Base-by-base conservation (phyloP, 2,888 invertebrate genomes). In the Drosophila mimetica region DNA sequence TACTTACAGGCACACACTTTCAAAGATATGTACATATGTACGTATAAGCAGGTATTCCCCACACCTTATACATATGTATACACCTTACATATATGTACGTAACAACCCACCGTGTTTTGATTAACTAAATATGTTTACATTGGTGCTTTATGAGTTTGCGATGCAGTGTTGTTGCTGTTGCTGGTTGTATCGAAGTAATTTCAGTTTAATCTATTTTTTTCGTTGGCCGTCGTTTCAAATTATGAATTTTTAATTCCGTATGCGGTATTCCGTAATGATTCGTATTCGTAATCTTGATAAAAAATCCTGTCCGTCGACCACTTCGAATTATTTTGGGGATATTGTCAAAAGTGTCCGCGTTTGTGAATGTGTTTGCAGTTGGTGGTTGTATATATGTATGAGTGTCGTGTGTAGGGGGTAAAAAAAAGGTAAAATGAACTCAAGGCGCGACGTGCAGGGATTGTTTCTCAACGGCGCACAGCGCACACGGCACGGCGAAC, bases 401-500 rank as follows among this genome's bases (percentile, higher is more conserved):
- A 39, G 37, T 63, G 59, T 53, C 63, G 71, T 74, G 76, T 16
- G 71, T 64, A 69, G 64, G 63, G 67, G 57, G 44, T 25, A 42
- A 57, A 71, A 71, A 84, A 80, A 74, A 80, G 81, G 76, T 55
- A 60, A 61, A 71, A 71, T 50, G 66, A 87, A 88, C 76, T 83
- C 67, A 86, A 79, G 73, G 77, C 71, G 84, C 64, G 69, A 70
- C 66, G 86, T 86, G 86, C 80, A 75, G 75, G 77, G 80, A 61
- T 73, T 72, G 74, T 74, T 86, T 71, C 71, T 84, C 72, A 79
- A 84, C 81, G 80, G 78, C 78, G 76, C 79, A 90, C 89, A 89
- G 80, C 80, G 80, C 80, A 83, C 89, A 82, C 86, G 79, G 86
- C 86, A 89, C n/a, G n/a, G n/a, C n/a, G 89, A 82, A 90, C 84